Percentiles rank a stretch among this genome's conserved stretches.
Evolutionary conservation across 2,797 vertebrate genomes (phyloP).

Genomic region (Centroberyx gerrardi): DNA sequence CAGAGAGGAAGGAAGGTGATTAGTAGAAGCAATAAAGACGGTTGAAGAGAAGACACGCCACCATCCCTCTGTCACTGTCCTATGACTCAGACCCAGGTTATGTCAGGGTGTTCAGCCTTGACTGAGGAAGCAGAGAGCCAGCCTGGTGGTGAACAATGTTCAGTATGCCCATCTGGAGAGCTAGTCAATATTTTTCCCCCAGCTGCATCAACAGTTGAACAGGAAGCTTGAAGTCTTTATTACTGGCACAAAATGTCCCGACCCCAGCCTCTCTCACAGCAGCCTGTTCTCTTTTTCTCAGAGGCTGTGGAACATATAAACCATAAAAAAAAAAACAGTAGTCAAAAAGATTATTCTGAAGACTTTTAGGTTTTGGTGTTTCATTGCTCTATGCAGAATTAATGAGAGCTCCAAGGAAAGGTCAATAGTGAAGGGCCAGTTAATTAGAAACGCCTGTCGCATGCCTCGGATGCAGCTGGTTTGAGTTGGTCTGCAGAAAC

Average conservation of each 20-base stretch:
- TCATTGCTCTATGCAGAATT: constrained; percentile 11
- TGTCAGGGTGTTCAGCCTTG: neutral
- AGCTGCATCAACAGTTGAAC: constrained; percentile 79
- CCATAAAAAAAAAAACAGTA: neutral
- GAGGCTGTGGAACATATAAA: constrained; percentile 16
- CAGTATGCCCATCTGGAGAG: constrained; percentile 54
- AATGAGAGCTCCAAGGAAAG: constrained; percentile 30
- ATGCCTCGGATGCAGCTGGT: constrained; percentile 58
- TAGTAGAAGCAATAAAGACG: constrained; percentile 10
- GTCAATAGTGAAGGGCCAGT: constrained; percentile 45
- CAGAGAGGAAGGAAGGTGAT: no score
- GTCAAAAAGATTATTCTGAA: neutral
- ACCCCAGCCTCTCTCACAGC: constrained; percentile 12
- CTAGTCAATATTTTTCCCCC: constrained; percentile 46
- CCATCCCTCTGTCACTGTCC: neutral
- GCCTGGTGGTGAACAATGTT: neutral
- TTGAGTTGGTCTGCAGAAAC: constrained; percentile 50
- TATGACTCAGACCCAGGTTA: neutral
- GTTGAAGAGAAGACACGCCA: neutral
- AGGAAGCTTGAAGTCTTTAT: constrained; percentile 61
- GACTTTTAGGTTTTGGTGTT: constrained; percentile 28
- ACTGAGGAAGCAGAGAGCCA: constrained; percentile 14
- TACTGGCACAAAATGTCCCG: constrained; percentile 52
- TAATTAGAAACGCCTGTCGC: constrained; percentile 76
- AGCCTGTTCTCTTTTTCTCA: constrained; percentile 7